phyloP scores from a whole-genome alignment of 1,140 invertebrate species.

The Nebria ingens region DNA sequence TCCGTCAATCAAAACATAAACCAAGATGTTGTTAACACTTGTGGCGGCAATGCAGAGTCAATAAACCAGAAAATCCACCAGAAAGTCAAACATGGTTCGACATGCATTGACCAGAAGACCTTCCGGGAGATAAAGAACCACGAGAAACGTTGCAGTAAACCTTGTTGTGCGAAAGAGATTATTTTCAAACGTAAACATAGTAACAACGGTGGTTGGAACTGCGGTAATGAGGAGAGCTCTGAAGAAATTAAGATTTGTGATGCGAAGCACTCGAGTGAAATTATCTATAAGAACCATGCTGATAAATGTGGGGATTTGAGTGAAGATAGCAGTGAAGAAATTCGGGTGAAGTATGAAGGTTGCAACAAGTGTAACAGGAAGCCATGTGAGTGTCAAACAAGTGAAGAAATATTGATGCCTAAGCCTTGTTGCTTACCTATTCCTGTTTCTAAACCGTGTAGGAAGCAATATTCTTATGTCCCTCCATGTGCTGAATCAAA shows the following conservation, averaged over 20 bases:
- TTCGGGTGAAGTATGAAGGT: background rate
- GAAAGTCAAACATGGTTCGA: background rate
- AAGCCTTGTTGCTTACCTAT: background rate
- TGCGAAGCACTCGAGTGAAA: background rate
- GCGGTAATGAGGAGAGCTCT: background rate
- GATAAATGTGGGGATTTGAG: background rate
- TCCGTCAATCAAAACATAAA: background rate
- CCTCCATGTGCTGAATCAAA: too few species aligned
- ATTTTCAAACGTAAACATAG: background rate
- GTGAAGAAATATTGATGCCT: background rate
- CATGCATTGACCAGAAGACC: background rate
- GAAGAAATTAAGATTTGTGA: background rate
- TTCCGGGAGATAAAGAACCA: background rate
- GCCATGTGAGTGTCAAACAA: background rate
- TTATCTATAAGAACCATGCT: background rate
- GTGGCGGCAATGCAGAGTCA: background rate
- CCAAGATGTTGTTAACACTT: background rate
- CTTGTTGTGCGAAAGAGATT: background rate
- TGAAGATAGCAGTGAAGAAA: constrained; percentile 3
- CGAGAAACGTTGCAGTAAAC: background rate
- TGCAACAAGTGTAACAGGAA: background rate
- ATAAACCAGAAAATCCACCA: background rate
- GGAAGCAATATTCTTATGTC: background rate
- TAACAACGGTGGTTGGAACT: background rate
- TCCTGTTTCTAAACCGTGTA: background rate